These are phyloP conservation scores for Ganaspis sp. DNA, from an alignment of 1,140 invertebrate genomes.

Conservation along the genomic window DNA sequence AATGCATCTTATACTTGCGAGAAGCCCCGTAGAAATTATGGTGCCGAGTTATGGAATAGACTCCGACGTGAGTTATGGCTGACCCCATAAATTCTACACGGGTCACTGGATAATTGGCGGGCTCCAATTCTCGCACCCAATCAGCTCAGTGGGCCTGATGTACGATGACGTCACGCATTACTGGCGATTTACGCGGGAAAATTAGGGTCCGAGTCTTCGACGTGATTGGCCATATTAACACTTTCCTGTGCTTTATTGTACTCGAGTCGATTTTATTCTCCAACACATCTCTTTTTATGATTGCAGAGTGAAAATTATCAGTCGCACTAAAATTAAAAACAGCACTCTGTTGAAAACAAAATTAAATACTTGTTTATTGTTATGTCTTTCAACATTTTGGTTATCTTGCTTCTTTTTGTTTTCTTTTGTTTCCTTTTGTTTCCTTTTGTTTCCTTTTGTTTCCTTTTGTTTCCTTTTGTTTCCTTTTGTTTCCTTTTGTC, in stretches of 20 bases:
- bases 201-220: slow-evolving; percentile 55
- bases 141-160: slow-evolving; percentile 62
- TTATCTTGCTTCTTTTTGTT: no score
- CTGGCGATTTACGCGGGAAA: slow-evolving; percentile 66
- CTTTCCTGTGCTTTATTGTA: not conserved
- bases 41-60: slow-evolving; percentile 61
- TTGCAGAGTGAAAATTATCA: not conserved
- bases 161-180: slow-evolving; percentile 70
- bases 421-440: no score
- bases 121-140: slow-evolving; percentile 71
- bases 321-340: not conserved
- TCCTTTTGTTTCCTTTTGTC: no score
- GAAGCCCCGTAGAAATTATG: slow-evolving; percentile 27
- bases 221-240: slow-evolving; percentile 31
- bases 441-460: no score
- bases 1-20: not conserved
- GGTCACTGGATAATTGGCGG: slow-evolving; percentile 69
- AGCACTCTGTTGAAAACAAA: no score
- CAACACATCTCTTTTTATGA: not conserved
- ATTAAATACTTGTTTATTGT: no score
- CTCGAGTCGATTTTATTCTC: not conserved
- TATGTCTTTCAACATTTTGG: no score
- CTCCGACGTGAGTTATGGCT: slow-evolving; percentile 64
- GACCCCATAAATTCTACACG: slow-evolving; percentile 68
- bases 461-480: no score